Conservation (phyloP, 2,797 vertebrate species). For the Chelon auratus region DNA sequence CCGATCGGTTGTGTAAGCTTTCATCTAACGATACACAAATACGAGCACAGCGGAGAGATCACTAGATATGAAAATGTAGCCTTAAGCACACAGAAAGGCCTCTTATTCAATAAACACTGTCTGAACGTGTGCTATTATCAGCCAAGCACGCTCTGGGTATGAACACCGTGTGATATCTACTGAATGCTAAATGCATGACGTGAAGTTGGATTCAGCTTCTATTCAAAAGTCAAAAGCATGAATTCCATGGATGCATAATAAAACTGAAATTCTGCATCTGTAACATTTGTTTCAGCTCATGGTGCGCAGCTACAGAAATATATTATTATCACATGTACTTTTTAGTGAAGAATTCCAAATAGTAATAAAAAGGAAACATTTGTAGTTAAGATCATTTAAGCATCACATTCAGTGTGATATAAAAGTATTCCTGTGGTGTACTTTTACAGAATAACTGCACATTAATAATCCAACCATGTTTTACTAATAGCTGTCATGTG, state of each 20-base stretch:
- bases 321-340: background rate
- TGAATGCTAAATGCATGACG: background rate
- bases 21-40: conserved; percentile 46
- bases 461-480: background rate
- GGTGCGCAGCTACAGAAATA: background rate
- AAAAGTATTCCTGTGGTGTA: background rate
- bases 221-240: background rate
- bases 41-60: conserved; percentile 32
- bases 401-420: background rate
- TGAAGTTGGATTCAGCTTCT: background rate
- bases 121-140: background rate
- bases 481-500: conserved; percentile 47
- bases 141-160: background rate
- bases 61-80: conserved; percentile 45
- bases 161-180: conserved; percentile 1
- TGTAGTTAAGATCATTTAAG: background rate
- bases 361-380: background rate
- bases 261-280: background rate
- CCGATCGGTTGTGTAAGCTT: conserved; percentile 30
- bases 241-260: background rate
- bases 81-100: conserved; percentile 37
- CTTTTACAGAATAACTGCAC: background rate
- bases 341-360: background rate
- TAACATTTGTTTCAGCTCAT: background rate
- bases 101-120: conserved; percentile 39